These are phyloP conservation scores for Macquaria australasica DNA, from an alignment of 2,113 vertebrate genomes.

Conservation along the genomic window DNA sequence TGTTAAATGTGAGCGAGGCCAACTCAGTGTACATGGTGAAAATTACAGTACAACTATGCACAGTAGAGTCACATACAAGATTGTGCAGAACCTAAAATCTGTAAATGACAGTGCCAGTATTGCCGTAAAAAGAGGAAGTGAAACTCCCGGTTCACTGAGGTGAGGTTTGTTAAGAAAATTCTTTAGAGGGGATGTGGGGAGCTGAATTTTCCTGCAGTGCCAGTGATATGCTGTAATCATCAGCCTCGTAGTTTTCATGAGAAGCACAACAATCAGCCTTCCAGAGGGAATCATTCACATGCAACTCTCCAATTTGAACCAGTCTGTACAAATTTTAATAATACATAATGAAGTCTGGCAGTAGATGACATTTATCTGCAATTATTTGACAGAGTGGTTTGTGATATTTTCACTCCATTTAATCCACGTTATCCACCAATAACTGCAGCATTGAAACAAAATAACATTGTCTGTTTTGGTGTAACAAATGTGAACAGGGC, in stretches of 20 bases:
- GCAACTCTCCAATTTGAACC: background rate
- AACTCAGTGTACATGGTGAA: background rate
- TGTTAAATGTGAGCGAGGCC: background rate
- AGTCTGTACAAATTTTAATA: background rate
- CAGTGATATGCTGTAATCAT: conserved; percentile 2
- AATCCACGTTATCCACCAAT: background rate
- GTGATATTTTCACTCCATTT: background rate
- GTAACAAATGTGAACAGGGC: background rate
- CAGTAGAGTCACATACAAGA: background rate
- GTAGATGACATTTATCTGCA: background rate
- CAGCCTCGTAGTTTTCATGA: background rate
- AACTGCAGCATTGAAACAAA: background rate
- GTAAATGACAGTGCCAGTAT: background rate
- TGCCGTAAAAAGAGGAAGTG: background rate
- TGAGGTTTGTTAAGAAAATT: background rate
- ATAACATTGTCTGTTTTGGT: background rate
- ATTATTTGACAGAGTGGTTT: background rate
- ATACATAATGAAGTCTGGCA: background rate
- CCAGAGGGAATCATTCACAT: background rate
- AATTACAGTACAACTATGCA: background rate
- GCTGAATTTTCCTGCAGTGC: background rate
- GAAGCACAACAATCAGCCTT: background rate
- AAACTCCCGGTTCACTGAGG: background rate
- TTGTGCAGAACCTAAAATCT: background rate
- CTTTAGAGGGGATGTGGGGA: conserved; percentile 1